Evolutionary conservation across 2,888 invertebrate species (phyloP).

Genomic region (Diadegma fenestrale): DNA sequence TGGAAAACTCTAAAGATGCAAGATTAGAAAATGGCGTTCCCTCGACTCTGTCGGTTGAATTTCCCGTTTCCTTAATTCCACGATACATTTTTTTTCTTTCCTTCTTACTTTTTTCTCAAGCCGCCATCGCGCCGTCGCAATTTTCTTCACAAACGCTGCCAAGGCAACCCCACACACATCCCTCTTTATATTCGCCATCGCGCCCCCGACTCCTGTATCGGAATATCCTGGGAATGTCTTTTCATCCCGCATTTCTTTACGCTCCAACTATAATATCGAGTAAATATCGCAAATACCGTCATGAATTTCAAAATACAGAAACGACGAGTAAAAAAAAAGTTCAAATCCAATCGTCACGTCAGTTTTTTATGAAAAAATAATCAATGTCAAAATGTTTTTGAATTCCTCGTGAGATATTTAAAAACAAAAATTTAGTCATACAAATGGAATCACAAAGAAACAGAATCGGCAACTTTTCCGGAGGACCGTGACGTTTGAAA

Average conservation of each 20-base stretch:
- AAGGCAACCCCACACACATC: slow-evolving; percentile 41
- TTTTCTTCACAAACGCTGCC: slow-evolving; percentile 46
- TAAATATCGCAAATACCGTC: not conserved
- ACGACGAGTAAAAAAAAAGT: no score
- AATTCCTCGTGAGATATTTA: not conserved
- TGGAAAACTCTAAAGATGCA: slow-evolving; percentile 62
- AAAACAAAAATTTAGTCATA: not conserved
- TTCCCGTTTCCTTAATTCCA: slow-evolving; percentile 76
- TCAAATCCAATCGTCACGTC: not conserved
- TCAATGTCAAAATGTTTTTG: not conserved
- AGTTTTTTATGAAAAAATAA: not conserved
- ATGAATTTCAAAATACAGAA: not conserved
- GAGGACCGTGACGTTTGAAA: no score
- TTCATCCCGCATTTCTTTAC: slow-evolving; percentile 10
- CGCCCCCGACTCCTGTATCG: slow-evolving; percentile 42
- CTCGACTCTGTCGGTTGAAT: slow-evolving; percentile 62
- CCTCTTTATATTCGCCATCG: slow-evolving; percentile 62
- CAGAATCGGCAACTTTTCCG: not conserved
- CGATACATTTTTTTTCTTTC: slow-evolving; percentile 68
- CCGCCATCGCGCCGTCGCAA: slow-evolving; percentile 44
- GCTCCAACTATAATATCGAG: not conserved
- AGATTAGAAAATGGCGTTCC: slow-evolving; percentile 80
- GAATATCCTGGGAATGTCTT: slow-evolving; percentile 33
- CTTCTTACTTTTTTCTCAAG: slow-evolving; percentile 43
- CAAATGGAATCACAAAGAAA: not conserved